Evolutionary conservation across 2,888 invertebrate genomes (phyloP).

Genomic region (Taphrorychus bicolor): DNA sequence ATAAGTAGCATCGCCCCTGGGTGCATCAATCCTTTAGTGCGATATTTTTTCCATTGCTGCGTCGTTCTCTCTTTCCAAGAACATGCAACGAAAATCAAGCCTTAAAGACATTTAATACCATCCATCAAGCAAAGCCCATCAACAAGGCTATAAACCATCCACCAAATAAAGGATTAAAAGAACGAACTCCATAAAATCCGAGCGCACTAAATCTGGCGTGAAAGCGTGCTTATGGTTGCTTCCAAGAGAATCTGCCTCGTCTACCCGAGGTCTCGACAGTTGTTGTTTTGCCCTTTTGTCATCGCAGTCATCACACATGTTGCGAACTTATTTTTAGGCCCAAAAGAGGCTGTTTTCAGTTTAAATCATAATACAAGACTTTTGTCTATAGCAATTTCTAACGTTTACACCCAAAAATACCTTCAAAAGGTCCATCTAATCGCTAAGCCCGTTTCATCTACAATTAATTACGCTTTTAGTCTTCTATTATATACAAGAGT

Average conservation of each 20-base stretch:
- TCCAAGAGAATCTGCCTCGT: slow-evolving; percentile 34
- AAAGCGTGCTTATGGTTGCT: slow-evolving; percentile 35
- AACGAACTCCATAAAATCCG: slow-evolving; percentile 21
- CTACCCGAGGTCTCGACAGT: slow-evolving; percentile 33
- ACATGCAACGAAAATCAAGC: not conserved
- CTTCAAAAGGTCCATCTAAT: not conserved
- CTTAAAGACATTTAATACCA: not conserved
- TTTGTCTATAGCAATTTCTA: no score
- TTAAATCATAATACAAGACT: no score
- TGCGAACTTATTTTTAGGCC: slow-evolving; percentile 28
- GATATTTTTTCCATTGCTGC: no score
- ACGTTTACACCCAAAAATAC: not conserved
- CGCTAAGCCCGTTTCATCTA: slow-evolving; percentile 31
- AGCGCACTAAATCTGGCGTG: slow-evolving; percentile 36
- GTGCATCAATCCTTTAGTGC: no score
- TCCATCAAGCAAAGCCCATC: not conserved
- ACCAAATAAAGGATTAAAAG: slow-evolving; percentile 4
- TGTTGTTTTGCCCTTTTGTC: slow-evolving; percentile 8
- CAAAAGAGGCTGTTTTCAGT: not conserved
- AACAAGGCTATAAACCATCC: not conserved
- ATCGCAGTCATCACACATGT: no score
- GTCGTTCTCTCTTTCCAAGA: no score
- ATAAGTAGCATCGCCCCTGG: no score
- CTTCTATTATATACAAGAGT: slow-evolving; percentile 11
- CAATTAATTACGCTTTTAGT: slow-evolving; percentile 37